These are phyloP conservation scores for Nasua narica DNA, from an alignment of 2,797 vertebrate genomes.

Conservation along the genomic window DNA sequence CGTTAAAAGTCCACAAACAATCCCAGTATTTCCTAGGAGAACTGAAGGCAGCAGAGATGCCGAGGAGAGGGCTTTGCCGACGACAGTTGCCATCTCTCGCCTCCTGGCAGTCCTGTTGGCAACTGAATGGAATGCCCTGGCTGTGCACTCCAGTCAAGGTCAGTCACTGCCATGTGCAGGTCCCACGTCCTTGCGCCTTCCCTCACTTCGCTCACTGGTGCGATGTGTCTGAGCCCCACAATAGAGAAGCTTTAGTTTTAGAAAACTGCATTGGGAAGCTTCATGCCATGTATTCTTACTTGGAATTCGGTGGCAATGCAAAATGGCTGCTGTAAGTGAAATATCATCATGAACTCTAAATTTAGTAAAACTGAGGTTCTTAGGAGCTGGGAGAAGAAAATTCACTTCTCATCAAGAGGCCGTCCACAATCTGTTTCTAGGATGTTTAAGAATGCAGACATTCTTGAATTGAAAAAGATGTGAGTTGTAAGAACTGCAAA, in stretches of 20 bases:
- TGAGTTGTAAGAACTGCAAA: background rate
- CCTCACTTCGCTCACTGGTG: background rate
- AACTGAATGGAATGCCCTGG: background rate
- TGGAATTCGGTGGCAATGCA: background rate
- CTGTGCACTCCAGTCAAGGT: background rate
- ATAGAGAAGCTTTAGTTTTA: background rate
- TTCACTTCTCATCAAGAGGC: background rate
- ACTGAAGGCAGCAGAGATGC: background rate
- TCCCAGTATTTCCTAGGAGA: conserved; percentile 26
- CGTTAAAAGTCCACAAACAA: conserved; percentile 21
- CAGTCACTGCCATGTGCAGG: background rate
- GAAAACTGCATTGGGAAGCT: background rate
- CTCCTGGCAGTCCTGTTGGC: background rate
- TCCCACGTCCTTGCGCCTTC: background rate
- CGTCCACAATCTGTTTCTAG: background rate
- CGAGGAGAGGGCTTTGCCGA: background rate
- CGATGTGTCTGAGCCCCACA: background rate
- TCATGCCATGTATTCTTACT: background rate
- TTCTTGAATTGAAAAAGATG: background rate
- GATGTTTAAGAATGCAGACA: background rate
- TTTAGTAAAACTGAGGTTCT: background rate
- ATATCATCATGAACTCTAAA: background rate
- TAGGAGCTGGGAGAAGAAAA: background rate
- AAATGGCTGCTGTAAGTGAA: background rate
- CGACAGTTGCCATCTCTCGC: background rate